Evolutionary conservation across 2,797 vertebrate genomes (phyloP).

Genomic region (Halcyon smyrnensis): DNA sequence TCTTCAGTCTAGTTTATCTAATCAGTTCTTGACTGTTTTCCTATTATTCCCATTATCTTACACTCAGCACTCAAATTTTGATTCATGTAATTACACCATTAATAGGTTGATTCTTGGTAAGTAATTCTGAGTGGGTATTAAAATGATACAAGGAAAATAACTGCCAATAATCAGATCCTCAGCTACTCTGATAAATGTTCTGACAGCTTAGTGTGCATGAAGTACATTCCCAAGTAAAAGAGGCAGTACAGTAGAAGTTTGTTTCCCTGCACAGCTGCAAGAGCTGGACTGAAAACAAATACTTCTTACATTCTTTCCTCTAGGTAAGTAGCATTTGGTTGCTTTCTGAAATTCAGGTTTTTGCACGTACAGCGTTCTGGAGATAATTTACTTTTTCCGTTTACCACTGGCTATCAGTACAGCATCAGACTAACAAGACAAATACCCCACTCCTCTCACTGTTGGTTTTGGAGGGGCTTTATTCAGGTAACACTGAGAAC

Average conservation of each 20-base stretch:
- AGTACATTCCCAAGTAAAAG: not conserved
- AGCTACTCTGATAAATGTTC: not conserved
- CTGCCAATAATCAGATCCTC: not conserved
- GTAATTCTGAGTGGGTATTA: not conserved
- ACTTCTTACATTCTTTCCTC: not conserved
- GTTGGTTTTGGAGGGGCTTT: not conserved
- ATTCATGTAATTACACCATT: not conserved
- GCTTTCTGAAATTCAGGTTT: not conserved
- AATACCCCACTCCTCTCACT: not conserved
- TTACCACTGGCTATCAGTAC: not conserved
- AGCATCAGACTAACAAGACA: not conserved
- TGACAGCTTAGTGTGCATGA: not conserved
- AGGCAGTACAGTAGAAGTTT: not conserved
- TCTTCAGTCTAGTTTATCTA: not conserved
- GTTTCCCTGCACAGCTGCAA: not conserved
- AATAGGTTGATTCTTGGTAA: not conserved
- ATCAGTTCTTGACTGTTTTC: not conserved
- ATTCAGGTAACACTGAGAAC: not conserved
- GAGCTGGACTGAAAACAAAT: not conserved
- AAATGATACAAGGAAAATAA: not conserved
- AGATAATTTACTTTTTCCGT: not conserved
- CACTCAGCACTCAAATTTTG: not conserved
- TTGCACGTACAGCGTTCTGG: not conserved
- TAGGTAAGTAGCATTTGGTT: not conserved
- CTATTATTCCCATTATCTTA: not conserved